Evolutionary conservation across 2,797 vertebrate species (phyloP), one percentile per base, ranked within the genome.

Genomic region (Micromesistius poutassou): DNA sequence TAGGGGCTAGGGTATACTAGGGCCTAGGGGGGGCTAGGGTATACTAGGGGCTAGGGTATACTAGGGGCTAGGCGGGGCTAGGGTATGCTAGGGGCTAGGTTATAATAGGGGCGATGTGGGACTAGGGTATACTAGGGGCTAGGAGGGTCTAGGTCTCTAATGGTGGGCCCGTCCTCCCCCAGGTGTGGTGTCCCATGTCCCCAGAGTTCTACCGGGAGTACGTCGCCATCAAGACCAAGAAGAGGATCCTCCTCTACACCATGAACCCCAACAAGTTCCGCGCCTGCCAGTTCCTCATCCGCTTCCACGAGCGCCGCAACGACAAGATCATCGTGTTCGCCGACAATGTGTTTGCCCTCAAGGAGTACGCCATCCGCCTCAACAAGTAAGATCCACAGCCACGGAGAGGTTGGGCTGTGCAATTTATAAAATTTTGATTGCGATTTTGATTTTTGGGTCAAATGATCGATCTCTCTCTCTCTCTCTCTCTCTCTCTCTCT

Each of bases 201-300:
- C 98, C 98, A 8, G 98, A 99, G 92, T 99, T 99, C 88, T 99
- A 98, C 84, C 95, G 97, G 82, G 98, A 99, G 82, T 99, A 98
- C 0, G 96, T 99, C 78, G 97, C 97, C 75, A 99, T 99, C 79
- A 98, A 97, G 92, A 97, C 97, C 0, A 99, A 97, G 93, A 99
- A 99, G 73, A 94, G 98, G 28, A 98, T 99, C 85, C 91, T 99
- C 86, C 87, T 99, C 1, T 99, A 99, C 72, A 99, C 97, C 3
- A 99, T 99, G 98, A 99, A 99, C 89, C 98, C 98, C 79, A 99
- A 98, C 79, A 99, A 99, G 91, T 99, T 99, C 89, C 93, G 98
- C 30, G 97, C 97, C 55, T 99, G 98, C 90, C 97, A 99, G 93
- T 99, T 99, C 88, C 95, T 99, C 85, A 98, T 99, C 79, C 97